phyloP scores from a whole-genome alignment of 2,113 vertebrate genomes.

The Corythornis cristatus region DNA sequence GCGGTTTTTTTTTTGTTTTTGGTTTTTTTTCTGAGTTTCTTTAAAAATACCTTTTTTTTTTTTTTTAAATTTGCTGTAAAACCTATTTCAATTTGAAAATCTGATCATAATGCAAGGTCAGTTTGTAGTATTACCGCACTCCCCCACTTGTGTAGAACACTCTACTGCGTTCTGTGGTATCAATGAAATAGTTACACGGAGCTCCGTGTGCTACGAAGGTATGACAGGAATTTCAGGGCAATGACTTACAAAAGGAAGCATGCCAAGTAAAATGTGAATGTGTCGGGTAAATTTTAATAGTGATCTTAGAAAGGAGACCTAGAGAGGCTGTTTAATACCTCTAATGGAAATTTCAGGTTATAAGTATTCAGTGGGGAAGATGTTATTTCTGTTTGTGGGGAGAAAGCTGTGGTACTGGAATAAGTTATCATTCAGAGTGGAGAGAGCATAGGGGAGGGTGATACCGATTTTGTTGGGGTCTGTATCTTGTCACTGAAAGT shows the following conservation, averaged over 20 bases:
- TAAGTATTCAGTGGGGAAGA: background rate
- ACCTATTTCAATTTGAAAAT: background rate
- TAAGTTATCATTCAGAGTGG: background rate
- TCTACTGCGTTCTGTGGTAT: background rate
- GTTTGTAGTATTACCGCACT: background rate
- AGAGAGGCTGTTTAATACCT: fast-evolving
- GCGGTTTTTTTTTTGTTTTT: background rate
- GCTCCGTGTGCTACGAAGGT: background rate
- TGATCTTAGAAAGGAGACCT: background rate
- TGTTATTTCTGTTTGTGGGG: no score
- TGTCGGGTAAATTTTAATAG: background rate
- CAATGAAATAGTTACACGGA: background rate
- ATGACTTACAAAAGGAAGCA: background rate
- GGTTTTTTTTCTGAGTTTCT: background rate
- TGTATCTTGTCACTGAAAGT: background rate
- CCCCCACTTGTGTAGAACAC: background rate
- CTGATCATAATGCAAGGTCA: background rate
- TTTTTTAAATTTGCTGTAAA: background rate
- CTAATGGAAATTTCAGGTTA: background rate
- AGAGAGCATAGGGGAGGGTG: background rate
- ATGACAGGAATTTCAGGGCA: slow-evolving; percentile 16
- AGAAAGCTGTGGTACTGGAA: background rate
- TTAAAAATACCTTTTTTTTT: background rate
- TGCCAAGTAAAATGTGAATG: background rate
- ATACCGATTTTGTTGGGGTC: background rate